Evolutionary conservation across 2,113 vertebrate species (phyloP).

Genomic region (Sturnira hondurensis): DNA sequence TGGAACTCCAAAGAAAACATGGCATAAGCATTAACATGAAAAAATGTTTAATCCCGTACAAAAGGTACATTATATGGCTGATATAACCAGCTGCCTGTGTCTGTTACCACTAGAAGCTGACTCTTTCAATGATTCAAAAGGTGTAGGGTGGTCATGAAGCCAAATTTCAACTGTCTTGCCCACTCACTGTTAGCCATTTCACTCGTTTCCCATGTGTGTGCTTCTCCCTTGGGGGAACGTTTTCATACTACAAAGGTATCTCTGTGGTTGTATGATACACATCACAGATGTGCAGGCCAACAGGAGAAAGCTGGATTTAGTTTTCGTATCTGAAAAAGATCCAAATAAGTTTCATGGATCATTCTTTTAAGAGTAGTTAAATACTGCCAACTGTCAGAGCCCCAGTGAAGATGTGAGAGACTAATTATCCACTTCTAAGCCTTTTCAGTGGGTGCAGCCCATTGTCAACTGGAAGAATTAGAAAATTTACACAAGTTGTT

Average conservation of each 20-base stretch:
- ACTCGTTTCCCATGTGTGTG: not conserved
- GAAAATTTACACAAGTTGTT: not conserved
- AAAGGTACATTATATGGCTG: not conserved
- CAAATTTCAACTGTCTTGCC: not conserved
- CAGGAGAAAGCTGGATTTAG: constrained; percentile 3
- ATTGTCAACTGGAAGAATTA: not conserved
- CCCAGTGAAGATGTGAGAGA: not conserved
- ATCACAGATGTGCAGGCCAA: constrained; percentile 1
- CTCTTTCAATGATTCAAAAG: not conserved
- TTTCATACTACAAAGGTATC: not conserved
- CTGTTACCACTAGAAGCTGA: constrained; percentile 8
- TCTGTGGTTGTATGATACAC: not conserved
- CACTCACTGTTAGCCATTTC: not conserved
- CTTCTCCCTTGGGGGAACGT: not conserved
- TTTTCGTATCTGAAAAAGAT: constrained; percentile 50
- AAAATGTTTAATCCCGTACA: not conserved
- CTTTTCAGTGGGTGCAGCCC: not conserved
- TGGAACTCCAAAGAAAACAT: constrained; percentile 10
- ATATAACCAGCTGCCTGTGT: not conserved
- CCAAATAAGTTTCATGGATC: constrained; percentile 46
- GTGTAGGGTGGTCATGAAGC: not conserved
- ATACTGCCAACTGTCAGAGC: constrained; percentile 35
- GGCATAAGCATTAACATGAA: not conserved
- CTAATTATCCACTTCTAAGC: not conserved
- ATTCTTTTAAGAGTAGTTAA: constrained; percentile 36